A percentile compares a stretch with the other conserved stretches of the same genome.
phyloP scores from a whole-genome alignment of 1,140 invertebrate species.

The Sesamia nonagrioides region DNA sequence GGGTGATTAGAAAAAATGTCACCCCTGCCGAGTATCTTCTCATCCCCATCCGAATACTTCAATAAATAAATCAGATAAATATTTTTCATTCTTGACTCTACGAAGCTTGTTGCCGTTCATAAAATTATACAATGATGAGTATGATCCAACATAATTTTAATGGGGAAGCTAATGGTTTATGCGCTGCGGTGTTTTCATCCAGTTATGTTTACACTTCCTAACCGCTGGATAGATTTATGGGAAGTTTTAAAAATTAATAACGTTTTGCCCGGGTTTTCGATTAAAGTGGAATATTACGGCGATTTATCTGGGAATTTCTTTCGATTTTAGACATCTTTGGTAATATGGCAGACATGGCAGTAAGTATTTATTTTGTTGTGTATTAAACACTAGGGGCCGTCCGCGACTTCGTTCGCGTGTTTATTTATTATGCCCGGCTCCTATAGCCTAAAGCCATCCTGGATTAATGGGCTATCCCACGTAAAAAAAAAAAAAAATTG shows the following conservation, averaged over 20 bases:
- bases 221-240: conserved; percentile 31
- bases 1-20: not conserved
- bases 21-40: conserved; percentile 10
- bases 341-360: too few species aligned
- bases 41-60: conserved; percentile 40
- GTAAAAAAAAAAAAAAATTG: too few species aligned
- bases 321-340: not conserved
- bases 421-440: too few species aligned
- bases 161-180: conserved; percentile 45
- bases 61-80: conserved; percentile 56
- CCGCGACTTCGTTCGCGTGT: too few species aligned
- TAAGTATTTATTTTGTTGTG: too few species aligned
- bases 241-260: conserved; percentile 41
- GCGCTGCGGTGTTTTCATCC: conserved; percentile 30
- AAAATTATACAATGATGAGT: conserved; percentile 52
- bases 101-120: conserved; percentile 48
- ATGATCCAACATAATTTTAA: conserved; percentile 48
- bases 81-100: conserved; percentile 51
- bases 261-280: conserved; percentile 5
- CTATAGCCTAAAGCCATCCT: too few species aligned
- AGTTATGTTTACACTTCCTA: conserved; percentile 16
- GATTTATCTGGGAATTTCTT: not conserved
- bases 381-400: too few species aligned
- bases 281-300: not conserved
- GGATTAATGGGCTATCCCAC: too few species aligned